Base-by-base conservation (phyloP, 2,797 vertebrate genomes). In the Phrynocephalus forsythii region DNA sequence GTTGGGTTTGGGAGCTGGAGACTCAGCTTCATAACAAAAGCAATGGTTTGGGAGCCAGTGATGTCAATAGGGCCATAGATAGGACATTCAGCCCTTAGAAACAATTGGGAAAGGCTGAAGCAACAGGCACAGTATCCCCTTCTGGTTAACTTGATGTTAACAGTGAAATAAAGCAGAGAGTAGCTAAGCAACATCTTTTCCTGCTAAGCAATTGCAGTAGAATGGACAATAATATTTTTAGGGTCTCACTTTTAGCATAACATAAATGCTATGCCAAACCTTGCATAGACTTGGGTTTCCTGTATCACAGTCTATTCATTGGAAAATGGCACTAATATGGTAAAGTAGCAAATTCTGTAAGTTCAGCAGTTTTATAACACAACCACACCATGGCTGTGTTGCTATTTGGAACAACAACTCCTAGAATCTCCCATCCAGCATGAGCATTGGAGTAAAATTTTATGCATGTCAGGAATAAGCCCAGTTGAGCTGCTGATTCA, bases 251-350 rank as follows among this genome's bases (percentile, higher is more conserved):
- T 24, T 9, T 10, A n/a, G 26, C 68, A 69, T 69, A 10, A 6
- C 28, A 52, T 52, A 52, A 52, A 8, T 52, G 52, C 52, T 52
- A 52, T 11, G 11, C 52, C 52, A 56, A 9, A 56, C 9, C 52
- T 56, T 56, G 13, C 52, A 56, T 56, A 56, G 13, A 2, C 52
- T 7, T 56, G 26, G n/a, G 4, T 52, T 52, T 28, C 9, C 60
- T 85, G 24, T 78, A 60, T 67, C 60, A 85, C 44, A 26, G 44
- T 30, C 0, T 50, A 50, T 1, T n/a, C 44, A 85, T 22, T 69
- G 38, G 76, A 50, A 77, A 79, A 30, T 50, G 10, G 56, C n/a
- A 67, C 92, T 90, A 87, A 88, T 75, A 63, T 92, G n/a, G 90
- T 83, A 79, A 63, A 50, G 88, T 60, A 87, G 28, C 6, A 78